Base-by-base conservation (phyloP, 1,140 invertebrate species). In the Glomeris maerens region DNA sequence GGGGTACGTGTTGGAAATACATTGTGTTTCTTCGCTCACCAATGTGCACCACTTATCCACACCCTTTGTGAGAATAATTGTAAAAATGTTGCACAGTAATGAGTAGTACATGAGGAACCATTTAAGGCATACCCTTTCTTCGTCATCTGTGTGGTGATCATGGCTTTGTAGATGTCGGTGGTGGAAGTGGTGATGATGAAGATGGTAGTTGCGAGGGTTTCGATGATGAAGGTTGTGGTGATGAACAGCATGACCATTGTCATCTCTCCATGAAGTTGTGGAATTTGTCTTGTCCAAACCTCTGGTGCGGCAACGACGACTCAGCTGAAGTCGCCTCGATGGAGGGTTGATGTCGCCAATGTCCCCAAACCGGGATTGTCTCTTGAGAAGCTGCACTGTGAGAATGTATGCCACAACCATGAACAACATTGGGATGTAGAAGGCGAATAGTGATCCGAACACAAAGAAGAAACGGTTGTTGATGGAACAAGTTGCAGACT, bases 391-490 rank as follows among this genome's bases (percentile, higher is more conserved):
- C 51, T 84, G 79, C 5, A 93, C 86, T 1, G 91, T 96, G 22
- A 92, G 72, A 0, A 83, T 78, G 55, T 74, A 74, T 3, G 72
- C 72, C 7, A 71, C 56, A 21, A 72, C 60, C 72, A 76, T 76
- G 14, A 76, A 71, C 2, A 68, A 46, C 49, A 76, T 69, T 4
- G 74, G 74, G 42, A 75, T 64, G 55, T 73, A 72, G 56, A 76
- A 76, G 76, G 77, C 87, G 41, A 92, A 77, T 56, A 94, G 67
- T 0, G 88, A 92, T 0, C 84, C 86, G 59, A 89, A 84, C 2
- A 88, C 78, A 72, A 84, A 86, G 70, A 89, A 91, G 10, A 81
- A 74, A 13, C 81, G 71, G 66, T 89, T 90, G 67, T 86, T 86
- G 59, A 92, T 91, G 42, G 83, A 80, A 66, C 87, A 92, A 25